A percentile compares a stretch with the other conserved stretches of the same genome.
Evolutionary conservation across 2,113 vertebrate genomes (phyloP).

Genomic region (Platanista minor): DNA sequence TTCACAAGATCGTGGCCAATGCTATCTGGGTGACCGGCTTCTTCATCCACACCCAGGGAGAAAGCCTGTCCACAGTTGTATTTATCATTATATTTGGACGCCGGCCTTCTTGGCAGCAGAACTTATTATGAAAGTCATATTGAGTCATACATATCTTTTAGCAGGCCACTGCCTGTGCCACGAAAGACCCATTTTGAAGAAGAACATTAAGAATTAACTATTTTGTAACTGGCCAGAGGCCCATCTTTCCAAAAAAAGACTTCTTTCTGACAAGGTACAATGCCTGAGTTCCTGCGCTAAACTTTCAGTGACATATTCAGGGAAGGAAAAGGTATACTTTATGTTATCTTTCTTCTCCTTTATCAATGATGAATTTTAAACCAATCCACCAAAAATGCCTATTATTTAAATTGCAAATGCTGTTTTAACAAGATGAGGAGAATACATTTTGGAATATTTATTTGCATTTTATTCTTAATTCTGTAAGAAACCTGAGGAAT

Average conservation of each 20-base stretch:
- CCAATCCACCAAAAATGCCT: neutral
- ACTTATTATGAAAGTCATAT: neutral
- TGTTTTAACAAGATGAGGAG: neutral
- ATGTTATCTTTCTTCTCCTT: neutral
- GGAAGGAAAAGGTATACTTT: neutral
- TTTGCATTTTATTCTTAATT: neutral
- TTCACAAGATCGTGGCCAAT: neutral
- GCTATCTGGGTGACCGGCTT: neutral
- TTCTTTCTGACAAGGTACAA: neutral
- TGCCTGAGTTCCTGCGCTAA: neutral
- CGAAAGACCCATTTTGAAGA: neutral
- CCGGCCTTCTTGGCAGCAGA: neutral
- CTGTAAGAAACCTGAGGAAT: neutral
- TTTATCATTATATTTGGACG: neutral
- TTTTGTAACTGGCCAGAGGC: neutral
- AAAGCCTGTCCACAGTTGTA: neutral
- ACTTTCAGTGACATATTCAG: neutral
- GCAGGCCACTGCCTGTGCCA: neutral
- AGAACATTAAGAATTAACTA: neutral
- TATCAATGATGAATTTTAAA: neutral
- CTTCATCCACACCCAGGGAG: neutral
- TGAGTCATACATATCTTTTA: neutral
- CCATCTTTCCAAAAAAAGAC: neutral
- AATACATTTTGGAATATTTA: neutral
- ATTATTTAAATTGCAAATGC: slow-evolving; percentile 10